Percentiles rank a stretch among this genome's conserved stretches.
Conservation (phyloP, 2,888 invertebrate species). For the Agriopis leucophaearia region DNA sequence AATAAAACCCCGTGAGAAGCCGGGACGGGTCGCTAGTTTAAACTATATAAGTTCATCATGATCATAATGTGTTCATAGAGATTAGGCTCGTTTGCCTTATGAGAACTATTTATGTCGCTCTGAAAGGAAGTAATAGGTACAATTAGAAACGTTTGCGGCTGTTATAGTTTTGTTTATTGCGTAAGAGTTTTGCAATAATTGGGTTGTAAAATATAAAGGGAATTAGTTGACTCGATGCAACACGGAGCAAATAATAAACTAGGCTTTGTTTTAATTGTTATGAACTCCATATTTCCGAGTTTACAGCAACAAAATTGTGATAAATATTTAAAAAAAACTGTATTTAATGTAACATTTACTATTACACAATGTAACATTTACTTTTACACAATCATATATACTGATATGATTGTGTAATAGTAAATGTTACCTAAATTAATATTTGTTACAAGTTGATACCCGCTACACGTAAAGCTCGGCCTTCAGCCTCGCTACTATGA, state of each 20-base stretch:
- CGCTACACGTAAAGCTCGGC: too few relatives aligned
- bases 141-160: slow-evolving; percentile 5
- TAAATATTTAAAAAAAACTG: background rate
- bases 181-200: slow-evolving; percentile 23
- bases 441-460: too few relatives aligned
- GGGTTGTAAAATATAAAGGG: slow-evolving; percentile 25
- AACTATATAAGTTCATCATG: background rate
- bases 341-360: too few relatives aligned
- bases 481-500: too few relatives aligned
- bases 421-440: too few relatives aligned
- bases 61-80: background rate
- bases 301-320: slow-evolving; percentile 5
- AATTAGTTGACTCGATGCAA: slow-evolving; percentile 23
- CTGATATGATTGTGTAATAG: too few relatives aligned
- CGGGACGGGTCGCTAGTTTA: too few relatives aligned
- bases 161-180: slow-evolving; percentile 16
- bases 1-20: too few relatives aligned
- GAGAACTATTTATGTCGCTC: slow-evolving; percentile 17
- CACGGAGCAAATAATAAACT: slow-evolving; percentile 12
- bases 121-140: slow-evolving; percentile 27
- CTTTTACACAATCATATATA: too few relatives aligned
- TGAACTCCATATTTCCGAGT: slow-evolving; percentile 25
- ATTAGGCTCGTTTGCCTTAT: background rate
- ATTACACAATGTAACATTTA: too few relatives aligned
- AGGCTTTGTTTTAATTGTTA: slow-evolving; percentile 9